These are phyloP conservation scores for Hylomyscus alleni DNA, from an alignment of 2,797 vertebrate species.

Conservation along the genomic window DNA sequence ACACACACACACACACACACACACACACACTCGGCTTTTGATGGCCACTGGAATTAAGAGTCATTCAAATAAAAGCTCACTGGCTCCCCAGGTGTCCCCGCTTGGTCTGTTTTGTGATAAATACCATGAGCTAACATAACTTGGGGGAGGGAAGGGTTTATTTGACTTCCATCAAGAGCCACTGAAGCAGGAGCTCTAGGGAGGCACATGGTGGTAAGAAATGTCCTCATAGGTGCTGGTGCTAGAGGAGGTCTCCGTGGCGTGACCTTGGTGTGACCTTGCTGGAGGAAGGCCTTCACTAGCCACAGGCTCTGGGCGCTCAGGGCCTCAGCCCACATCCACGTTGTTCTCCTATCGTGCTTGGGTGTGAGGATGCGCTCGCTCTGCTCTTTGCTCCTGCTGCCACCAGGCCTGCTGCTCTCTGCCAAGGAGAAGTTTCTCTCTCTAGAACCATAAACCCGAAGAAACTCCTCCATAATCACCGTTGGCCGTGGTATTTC, in stretches of 20 bases:
- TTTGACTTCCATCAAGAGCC: not conserved
- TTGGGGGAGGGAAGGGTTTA: not conserved
- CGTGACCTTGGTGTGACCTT: not conserved
- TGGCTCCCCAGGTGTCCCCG: not conserved
- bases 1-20: not conserved
- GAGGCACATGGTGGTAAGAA: too few relatives aligned
- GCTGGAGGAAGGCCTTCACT: not conserved
- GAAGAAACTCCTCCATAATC: not conserved
- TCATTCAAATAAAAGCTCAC: not conserved
- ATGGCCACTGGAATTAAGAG: not conserved
- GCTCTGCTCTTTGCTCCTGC: not conserved
- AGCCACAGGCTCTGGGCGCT: not conserved
- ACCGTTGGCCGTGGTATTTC: not conserved
- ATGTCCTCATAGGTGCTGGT: not conserved
- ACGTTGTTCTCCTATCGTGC: not conserved
- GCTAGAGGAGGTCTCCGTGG: not conserved
- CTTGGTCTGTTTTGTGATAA: not conserved
- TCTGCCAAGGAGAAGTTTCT: not conserved
- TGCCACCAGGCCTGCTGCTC: not conserved
- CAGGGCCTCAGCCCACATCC: not conserved
- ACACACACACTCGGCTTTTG: not conserved
- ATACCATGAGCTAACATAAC: not conserved
- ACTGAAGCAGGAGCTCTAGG: not conserved
- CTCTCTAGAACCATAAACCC: not conserved
- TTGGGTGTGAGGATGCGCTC: not conserved